These are phyloP conservation scores for Vulpes vulpes DNA, from an alignment of 2,113 vertebrate species.

Conservation along the genomic window DNA sequence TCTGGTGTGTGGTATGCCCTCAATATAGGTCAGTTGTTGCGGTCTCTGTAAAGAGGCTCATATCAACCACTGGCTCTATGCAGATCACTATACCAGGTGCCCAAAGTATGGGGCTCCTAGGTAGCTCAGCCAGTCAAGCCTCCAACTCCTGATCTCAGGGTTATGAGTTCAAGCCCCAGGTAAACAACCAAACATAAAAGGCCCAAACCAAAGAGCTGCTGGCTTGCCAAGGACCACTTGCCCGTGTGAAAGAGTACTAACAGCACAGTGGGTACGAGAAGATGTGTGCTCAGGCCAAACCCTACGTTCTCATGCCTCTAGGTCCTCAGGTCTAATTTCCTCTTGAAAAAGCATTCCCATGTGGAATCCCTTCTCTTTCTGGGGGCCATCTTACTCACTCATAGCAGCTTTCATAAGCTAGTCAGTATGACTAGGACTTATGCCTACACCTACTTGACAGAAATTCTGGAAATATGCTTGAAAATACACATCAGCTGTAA, in stretches of 20 bases:
- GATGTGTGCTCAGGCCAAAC: neutral
- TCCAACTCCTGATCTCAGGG: neutral
- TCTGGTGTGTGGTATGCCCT: neutral
- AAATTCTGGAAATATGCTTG: neutral
- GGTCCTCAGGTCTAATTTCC: neutral
- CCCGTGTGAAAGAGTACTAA: neutral
- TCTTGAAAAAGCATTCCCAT: neutral
- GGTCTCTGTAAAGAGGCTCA: neutral
- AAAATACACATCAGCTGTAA: neutral
- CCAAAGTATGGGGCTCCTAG: neutral
- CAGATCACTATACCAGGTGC: neutral
- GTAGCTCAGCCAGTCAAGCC: neutral
- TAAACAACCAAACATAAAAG: neutral
- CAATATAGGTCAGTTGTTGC: neutral
- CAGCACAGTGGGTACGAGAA: too few species aligned
- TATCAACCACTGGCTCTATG: neutral
- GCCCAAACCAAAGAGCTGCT: neutral
- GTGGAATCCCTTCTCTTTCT: neutral
- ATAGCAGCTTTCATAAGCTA: neutral
- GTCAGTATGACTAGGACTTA: neutral
- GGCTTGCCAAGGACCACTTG: neutral
- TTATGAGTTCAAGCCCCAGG: neutral
- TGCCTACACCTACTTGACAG: neutral
- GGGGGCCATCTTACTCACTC: neutral
- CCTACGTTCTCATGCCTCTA: neutral